A percentile compares a stretch with the other conserved stretches of the same genome.
Conservation (phyloP, 2,113 vertebrate species). For the Pipra filicauda region DNA sequence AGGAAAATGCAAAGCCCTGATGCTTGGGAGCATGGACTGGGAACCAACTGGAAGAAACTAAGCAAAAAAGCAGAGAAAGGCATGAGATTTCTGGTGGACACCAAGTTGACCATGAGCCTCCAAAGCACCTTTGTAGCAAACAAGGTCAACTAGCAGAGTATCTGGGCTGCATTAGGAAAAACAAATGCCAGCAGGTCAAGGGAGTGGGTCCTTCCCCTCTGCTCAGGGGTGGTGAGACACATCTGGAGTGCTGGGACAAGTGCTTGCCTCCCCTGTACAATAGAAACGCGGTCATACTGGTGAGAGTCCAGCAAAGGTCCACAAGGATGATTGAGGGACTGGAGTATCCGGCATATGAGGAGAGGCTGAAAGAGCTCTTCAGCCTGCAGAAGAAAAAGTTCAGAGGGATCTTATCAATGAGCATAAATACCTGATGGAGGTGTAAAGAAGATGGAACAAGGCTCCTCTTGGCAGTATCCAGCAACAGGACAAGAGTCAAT, state of each 20-base stretch:
- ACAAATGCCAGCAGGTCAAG: background rate
- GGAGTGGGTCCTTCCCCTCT: background rate
- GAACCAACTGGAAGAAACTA: background rate
- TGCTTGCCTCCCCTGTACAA: background rate
- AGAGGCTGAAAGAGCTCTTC: background rate
- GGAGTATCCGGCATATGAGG: background rate
- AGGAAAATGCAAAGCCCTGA: background rate
- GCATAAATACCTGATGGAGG: slow-evolving; percentile 8
- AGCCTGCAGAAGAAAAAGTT: background rate
- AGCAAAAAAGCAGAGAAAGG: background rate
- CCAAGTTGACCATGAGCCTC: background rate
- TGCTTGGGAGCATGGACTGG: background rate
- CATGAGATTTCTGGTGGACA: background rate
- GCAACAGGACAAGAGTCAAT: background rate
- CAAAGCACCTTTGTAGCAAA: background rate
- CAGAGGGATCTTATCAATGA: background rate
- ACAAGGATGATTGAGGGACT: background rate
- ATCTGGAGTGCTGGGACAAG: background rate
- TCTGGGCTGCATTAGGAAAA: background rate
- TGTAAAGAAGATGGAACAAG: background rate
- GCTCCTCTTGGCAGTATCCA: background rate
- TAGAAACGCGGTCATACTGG: background rate
- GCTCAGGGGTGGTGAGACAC: background rate
- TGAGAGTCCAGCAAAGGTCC: background rate
- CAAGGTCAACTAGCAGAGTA: background rate